These are phyloP conservation scores for Piliocolobus tephrosceles DNA, from an alignment of 2,113 vertebrate genomes.

Conservation along the genomic window DNA sequence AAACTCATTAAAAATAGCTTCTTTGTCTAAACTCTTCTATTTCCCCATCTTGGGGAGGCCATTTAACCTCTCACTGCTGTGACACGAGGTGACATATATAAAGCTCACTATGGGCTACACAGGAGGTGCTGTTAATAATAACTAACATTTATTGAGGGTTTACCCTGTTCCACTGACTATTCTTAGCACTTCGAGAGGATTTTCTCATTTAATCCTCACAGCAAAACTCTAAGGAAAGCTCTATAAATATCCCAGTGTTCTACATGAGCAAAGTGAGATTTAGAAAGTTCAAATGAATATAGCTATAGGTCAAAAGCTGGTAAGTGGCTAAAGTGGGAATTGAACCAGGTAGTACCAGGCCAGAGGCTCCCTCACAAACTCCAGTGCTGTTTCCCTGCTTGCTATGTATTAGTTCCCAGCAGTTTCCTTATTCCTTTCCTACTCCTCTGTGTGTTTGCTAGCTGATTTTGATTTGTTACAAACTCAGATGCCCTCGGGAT, in stretches of 20 bases:
- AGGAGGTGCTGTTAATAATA: background rate
- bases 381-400: background rate
- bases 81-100: background rate
- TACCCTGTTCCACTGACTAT: background rate
- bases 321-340: background rate
- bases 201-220: slow-evolving; percentile 52
- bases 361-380: background rate
- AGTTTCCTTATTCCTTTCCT: background rate
- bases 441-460: background rate
- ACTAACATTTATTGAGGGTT: background rate
- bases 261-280: slow-evolving; percentile 50
- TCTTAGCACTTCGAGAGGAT: slow-evolving; percentile 32
- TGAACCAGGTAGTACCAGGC: background rate
- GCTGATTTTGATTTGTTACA: slow-evolving; percentile 26
- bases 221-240: slow-evolving; percentile 43
- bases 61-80: background rate
- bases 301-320: slow-evolving; percentile 11
- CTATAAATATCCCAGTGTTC: slow-evolving; percentile 57
- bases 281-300: slow-evolving; percentile 4
- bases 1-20: slow-evolving; percentile 21
- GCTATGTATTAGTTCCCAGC: background rate
- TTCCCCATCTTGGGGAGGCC: background rate
- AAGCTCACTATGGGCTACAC: background rate
- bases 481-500: slow-evolving; percentile 17
- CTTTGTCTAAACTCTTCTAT: background rate